Conservation (phyloP, 2,113 vertebrate species). For the Bombycilla garrulus region DNA sequence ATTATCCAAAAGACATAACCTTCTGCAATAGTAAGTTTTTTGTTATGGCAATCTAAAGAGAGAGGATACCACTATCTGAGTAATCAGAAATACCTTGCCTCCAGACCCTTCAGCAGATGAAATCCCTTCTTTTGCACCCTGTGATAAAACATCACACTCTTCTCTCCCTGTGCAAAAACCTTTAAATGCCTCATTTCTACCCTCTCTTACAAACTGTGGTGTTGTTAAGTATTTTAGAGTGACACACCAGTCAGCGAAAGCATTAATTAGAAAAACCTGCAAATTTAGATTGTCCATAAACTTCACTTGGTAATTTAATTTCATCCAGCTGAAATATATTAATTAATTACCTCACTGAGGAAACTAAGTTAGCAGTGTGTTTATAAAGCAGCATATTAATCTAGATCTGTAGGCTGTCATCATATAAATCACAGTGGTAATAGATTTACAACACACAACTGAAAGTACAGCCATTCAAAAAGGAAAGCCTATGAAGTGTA, state of each 20-base stretch:
- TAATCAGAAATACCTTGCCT: background rate
- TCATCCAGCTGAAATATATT: background rate
- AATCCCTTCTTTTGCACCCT: background rate
- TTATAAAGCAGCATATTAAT: background rate
- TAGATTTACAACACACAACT: background rate
- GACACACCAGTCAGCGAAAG: background rate
- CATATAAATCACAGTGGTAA: background rate
- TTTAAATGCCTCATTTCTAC: background rate
- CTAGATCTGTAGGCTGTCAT: background rate
- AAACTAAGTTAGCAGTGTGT: background rate
- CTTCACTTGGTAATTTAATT: background rate
- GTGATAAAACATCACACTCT: background rate
- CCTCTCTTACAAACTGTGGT: background rate
- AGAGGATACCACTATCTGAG: background rate
- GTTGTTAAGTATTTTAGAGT: background rate
- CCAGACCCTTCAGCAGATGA: background rate
- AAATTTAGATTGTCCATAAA: background rate
- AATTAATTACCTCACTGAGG: background rate
- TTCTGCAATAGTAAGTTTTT: background rate
- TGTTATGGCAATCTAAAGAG: background rate
- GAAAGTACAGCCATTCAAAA: background rate
- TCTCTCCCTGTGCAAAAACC: background rate
- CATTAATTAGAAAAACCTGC: background rate
- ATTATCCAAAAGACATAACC: background rate
- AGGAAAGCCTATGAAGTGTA: background rate